A percentile compares a stretch with the other conserved stretches of the same genome.
Evolutionary conservation across 92 coral and sea anemone species (phyloP).

Genomic region (Phenganax stokvisi): DNA sequence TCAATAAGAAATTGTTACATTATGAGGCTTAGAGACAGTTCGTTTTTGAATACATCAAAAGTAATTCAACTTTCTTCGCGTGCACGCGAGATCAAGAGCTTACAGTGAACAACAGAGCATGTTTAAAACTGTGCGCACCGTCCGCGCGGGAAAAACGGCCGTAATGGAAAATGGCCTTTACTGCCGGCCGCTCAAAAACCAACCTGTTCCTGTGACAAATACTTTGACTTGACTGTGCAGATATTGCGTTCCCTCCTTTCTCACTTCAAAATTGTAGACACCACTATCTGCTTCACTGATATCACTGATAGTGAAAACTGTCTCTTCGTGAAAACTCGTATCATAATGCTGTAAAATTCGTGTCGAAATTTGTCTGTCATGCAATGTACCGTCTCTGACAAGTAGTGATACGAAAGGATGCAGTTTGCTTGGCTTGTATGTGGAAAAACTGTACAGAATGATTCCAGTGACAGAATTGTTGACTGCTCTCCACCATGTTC

Average conservation of each 20-base stretch:
- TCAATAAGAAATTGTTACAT: too few species aligned
- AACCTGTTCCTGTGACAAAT: background rate
- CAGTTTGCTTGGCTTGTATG: background rate
- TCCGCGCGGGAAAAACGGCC: too few species aligned
- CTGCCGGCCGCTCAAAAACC: too few species aligned
- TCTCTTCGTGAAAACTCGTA: background rate
- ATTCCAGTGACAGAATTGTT: background rate
- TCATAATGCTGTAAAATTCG: background rate
- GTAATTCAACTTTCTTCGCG: too few species aligned
- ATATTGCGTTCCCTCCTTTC: background rate
- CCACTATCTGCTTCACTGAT: conserved; percentile 5
- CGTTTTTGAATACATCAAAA: too few species aligned
- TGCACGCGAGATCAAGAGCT: too few species aligned
- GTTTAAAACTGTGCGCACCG: too few species aligned
- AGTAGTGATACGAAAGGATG: background rate
- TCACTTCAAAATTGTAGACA: background rate
- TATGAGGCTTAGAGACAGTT: too few species aligned
- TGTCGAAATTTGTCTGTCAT: background rate
- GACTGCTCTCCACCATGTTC: background rate
- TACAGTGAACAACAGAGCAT: too few species aligned
- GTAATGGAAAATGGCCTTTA: too few species aligned
- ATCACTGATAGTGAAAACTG: background rate
- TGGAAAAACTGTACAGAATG: background rate
- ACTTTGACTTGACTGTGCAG: conserved; percentile 2
- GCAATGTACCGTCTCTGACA: background rate